These are phyloP conservation scores for Melanotaenia pygmaea DNA, from an alignment of 2,797 vertebrate genomes.

Conservation along the genomic window DNA sequence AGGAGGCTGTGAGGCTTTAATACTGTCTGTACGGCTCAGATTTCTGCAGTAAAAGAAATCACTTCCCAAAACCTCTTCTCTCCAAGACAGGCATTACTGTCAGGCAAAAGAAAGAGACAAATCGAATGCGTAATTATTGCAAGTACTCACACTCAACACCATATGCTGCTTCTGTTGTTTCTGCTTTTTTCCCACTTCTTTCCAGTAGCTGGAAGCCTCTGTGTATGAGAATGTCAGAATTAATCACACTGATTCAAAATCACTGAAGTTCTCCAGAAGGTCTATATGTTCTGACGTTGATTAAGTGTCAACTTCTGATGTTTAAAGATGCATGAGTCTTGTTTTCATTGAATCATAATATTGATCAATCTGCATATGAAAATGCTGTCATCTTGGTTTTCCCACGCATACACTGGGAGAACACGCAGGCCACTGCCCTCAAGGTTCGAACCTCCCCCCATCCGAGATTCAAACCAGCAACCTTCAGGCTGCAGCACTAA, in stretches of 20 bases:
- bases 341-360: conserved; percentile 8
- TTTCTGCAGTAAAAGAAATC: conserved; percentile 42
- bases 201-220: conserved; percentile 5
- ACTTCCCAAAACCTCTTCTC: conserved; percentile 35
- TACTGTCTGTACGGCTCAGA: conserved; percentile 28
- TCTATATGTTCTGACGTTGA: conserved; percentile 33
- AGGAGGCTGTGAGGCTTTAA: conserved; percentile 24
- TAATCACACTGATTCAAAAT: conserved; percentile 42
- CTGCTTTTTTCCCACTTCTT: neutral
- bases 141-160: conserved; percentile 29
- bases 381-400: neutral
- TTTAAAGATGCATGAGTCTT: conserved; percentile 10
- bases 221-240: conserved; percentile 40
- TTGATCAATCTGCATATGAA: neutral
- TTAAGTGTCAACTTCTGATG: conserved; percentile 31
- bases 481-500: no score
- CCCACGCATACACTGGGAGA: no score
- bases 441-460: neutral
- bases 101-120: conserved; percentile 38
- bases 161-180: conserved; percentile 19
- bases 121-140: conserved; percentile 48
- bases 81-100: conserved; percentile 32
- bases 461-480: no score
- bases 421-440: no score
- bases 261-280: conserved; percentile 39